Percentiles rank a stretch among this genome's conserved stretches.
phyloP scores from a whole-genome alignment of 30 jellyfish, hydroid and myxozoan genomes.

The Morbakka virulenta region DNA sequence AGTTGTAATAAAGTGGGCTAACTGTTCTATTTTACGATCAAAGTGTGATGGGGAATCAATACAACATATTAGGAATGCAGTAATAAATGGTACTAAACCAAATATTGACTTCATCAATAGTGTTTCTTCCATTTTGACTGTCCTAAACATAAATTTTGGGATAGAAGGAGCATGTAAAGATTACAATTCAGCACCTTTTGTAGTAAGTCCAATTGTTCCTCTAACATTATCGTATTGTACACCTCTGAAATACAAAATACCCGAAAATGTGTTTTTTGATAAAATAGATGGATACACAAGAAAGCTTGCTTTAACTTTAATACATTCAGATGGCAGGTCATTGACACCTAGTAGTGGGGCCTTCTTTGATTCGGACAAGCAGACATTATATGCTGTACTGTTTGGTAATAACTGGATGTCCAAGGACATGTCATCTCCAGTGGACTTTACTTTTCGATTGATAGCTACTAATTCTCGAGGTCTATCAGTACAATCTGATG shows the following conservation, averaged over 20 bases:
- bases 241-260: neutral
- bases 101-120: constrained; percentile 17
- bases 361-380: constrained; percentile 19
- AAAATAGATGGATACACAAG: constrained; percentile 68
- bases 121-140: constrained; percentile 14
- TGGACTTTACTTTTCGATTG: neutral
- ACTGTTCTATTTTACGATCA: constrained; percentile 14
- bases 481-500: constrained; percentile 1
- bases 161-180: constrained; percentile 52
- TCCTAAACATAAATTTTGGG: constrained; percentile 11
- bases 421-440: neutral
- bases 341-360: neutral
- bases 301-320: neutral
- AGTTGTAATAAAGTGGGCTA: neutral
- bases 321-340: neutral
- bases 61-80: neutral
- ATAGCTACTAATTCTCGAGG: constrained; percentile 55
- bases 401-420: neutral
- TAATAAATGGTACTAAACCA: constrained; percentile 1
- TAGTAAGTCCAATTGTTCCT: constrained; percentile 40
- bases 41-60: constrained; percentile 11
- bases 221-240: constrained; percentile 58
- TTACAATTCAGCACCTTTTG: constrained; percentile 41
- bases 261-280: constrained; percentile 60
- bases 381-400: constrained; percentile 37